phyloP scores from a whole-genome alignment of 2,888 invertebrate genomes.

The Ophion ellenae region DNA sequence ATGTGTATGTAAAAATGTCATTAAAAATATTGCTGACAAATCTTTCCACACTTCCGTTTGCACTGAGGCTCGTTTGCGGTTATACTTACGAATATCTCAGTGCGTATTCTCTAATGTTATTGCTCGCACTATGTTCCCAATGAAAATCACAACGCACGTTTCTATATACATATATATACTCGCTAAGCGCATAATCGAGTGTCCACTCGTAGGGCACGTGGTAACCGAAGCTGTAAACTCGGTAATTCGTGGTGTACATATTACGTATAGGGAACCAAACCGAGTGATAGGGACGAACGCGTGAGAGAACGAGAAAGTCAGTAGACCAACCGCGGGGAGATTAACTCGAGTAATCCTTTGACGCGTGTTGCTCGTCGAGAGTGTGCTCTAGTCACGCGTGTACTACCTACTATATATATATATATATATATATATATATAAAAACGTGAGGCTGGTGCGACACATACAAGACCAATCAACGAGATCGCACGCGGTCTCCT shows the following conservation, averaged over 20 bases:
- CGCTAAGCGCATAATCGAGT: background rate
- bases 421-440: background rate
- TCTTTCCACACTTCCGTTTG: no score
- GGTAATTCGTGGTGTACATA: slow-evolving; percentile 21
- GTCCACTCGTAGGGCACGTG: slow-evolving; percentile 5
- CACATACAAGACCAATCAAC: slow-evolving; percentile 74
- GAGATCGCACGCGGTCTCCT: slow-evolving; percentile 62
- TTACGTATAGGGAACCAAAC: background rate
- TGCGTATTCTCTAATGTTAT: no score
- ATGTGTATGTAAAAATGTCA: no score
- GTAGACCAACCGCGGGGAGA: slow-evolving; percentile 66
- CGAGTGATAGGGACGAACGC: slow-evolving; percentile 8
- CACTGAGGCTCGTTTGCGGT: no score
- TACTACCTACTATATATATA: background rate
- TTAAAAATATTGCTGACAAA: no score
- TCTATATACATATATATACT: no score
- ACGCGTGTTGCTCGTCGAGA: slow-evolving; percentile 69
- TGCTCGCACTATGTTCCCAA: no score
- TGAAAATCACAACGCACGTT: no score
- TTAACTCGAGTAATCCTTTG: slow-evolving; percentile 75
- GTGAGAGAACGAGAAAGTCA: slow-evolving; percentile 45
- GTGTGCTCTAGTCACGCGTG: slow-evolving; percentile 61
- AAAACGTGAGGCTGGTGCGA: slow-evolving; percentile 28
- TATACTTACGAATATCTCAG: no score
- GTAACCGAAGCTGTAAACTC: slow-evolving; percentile 24